Conservation (phyloP, 2,888 invertebrate genomes). For the Petrolisthes cinctipes region DNA sequence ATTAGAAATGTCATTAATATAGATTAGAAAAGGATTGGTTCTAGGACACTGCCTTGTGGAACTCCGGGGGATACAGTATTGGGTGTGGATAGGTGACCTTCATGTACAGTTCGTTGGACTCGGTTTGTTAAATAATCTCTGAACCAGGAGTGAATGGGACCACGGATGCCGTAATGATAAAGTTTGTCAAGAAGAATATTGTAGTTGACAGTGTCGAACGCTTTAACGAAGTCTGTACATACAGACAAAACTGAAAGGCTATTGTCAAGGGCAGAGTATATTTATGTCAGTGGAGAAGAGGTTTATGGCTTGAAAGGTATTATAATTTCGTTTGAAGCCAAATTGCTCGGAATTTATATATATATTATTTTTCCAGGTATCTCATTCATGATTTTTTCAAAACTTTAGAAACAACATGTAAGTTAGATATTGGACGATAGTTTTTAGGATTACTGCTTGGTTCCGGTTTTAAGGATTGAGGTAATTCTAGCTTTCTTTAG, state of each 20-base stretch:
- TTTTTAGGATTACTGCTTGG: not conserved
- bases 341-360: not conserved
- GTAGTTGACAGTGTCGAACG: too few species aligned
- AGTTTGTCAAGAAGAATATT: too few species aligned
- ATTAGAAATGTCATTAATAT: too few species aligned
- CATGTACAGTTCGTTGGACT: too few species aligned
- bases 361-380: slow-evolving; percentile 2
- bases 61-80: too few species aligned
- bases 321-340: slow-evolving; percentile 4
- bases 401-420: not conserved
- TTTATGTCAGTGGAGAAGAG: slow-evolving; percentile 4
- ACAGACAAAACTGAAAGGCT: not conserved
- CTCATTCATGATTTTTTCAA: not conserved
- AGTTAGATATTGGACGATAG: not conserved
- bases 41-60: too few species aligned
- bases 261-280: not conserved
- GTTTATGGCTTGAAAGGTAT: not conserved
- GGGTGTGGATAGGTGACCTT: too few species aligned
- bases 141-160: too few species aligned
- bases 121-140: too few species aligned
- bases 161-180: too few species aligned
- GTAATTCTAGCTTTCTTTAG: slow-evolving; percentile 1
- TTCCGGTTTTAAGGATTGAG: not conserved
- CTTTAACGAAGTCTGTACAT: too few species aligned
- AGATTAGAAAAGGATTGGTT: too few species aligned